Percentiles rank a stretch among this genome's conserved stretches.
Evolutionary conservation across 2,113 vertebrate genomes (phyloP).

Genomic region (Todiramphus chloris): DNA sequence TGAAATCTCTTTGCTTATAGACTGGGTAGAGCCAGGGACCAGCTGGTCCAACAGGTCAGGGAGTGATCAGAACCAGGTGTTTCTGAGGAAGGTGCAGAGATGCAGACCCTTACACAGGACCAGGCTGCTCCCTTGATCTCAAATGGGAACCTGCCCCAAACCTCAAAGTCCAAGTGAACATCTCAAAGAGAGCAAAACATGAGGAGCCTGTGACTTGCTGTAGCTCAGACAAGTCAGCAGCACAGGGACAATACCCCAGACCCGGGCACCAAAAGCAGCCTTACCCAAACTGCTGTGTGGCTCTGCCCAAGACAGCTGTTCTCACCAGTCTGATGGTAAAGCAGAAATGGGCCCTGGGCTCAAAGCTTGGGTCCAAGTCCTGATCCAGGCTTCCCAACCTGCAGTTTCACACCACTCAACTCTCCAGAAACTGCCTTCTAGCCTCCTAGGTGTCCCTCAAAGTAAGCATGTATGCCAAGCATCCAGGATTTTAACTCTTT

Average conservation of each 20-base stretch:
- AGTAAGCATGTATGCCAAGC: background rate
- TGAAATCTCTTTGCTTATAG: background rate
- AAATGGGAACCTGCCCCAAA: background rate
- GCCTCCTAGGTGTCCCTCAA: background rate
- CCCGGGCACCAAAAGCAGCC: background rate
- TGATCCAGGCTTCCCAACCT: background rate
- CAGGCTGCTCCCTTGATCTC: background rate
- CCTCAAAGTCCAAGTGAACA: background rate
- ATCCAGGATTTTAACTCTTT: background rate
- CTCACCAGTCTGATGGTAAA: background rate
- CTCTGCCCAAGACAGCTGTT: background rate
- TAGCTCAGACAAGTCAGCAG: background rate
- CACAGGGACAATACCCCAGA: background rate
- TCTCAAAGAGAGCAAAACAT: accelerated
- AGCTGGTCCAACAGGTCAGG: background rate
- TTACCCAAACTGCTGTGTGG: accelerated
- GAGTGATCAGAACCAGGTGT: background rate
- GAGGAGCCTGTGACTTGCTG: background rate
- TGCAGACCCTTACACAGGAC: background rate
- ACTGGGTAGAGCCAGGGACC: background rate
- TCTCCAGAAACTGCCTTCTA: background rate
- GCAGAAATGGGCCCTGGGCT: background rate
- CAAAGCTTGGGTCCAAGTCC: background rate
- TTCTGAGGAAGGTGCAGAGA: background rate
- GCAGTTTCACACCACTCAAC: background rate